Evolutionary conservation across 2,888 invertebrate species (phyloP), one percentile per base, ranked within the genome.

Genomic region (Deilephila porcellus): DNA sequence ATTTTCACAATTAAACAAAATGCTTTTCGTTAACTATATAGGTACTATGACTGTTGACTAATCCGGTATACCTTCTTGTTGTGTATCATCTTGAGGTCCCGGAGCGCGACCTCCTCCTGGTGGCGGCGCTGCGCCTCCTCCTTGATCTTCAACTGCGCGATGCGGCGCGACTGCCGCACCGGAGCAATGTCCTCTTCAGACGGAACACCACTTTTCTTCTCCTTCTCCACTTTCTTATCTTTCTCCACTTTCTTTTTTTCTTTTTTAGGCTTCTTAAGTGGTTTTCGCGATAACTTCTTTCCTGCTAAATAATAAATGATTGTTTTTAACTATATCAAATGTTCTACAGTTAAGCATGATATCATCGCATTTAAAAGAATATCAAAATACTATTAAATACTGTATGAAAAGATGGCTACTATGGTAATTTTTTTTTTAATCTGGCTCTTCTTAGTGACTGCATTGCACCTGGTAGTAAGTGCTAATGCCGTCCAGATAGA

Each of bases 91-190:
- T 97, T 97, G 78, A 97, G 91, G 71, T 96, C 96, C 3, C 95
- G 93, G 64, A 97, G 83, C 0, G 97, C 95, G n/a, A 97, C 96
- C 82, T 97, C 98, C 83, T 98, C 97, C 71, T 96, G 88, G 77
- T 97, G 96, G 17, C 97, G 92, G 1, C 97, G 91, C 76, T 98
- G 97, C 0, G 97, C 97, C 86, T 98, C 98, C 85, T 98, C 98
- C 79, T 96, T 97, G 75, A 98, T 98, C 88, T 98, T 97, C 83
- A 98, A 95, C 88, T 98, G 98, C 0, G 98, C 98, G 80, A 98
- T 97, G 75, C 98, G 95, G 0, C 98, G 95, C 3, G 98, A 98
- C 84, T 97, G 97, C 8, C 98, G 92, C 5, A 98, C 97, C 0
- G 96, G 96, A 20, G 95, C 88, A 29, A 90, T 83, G 70, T 92